A percentile compares a stretch with the other conserved stretches of the same genome.
Conservation (phyloP, 2,113 vertebrate genomes). For the Scytalopus superciliaris region DNA sequence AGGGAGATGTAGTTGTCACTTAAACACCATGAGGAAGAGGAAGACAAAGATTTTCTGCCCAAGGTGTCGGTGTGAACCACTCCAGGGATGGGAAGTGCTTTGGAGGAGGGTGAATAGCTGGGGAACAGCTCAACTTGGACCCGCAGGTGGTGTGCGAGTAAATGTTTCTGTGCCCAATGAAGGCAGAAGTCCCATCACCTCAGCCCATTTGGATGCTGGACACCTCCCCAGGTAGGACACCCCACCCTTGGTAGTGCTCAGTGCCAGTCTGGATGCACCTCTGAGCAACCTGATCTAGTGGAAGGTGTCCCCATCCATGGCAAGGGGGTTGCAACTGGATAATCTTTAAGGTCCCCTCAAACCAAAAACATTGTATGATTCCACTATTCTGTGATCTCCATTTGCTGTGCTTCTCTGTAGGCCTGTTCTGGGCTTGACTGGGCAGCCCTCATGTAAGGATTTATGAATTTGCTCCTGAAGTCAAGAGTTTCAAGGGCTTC, state of each 20-base stretch:
- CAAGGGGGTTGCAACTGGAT: background rate
- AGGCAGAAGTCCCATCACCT: background rate
- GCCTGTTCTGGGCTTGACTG: background rate
- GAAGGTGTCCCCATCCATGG: background rate
- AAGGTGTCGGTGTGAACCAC: background rate
- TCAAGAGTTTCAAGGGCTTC: background rate
- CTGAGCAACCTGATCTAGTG: background rate
- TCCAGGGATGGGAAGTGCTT: background rate
- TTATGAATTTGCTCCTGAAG: background rate
- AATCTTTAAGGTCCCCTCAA: background rate
- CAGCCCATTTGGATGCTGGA: rapidly evolving
- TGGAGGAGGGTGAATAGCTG: background rate
- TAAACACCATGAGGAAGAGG: background rate
- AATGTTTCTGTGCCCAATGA: background rate
- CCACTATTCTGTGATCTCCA: background rate
- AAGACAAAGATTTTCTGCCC: background rate
- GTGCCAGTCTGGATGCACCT: background rate
- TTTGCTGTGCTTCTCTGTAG: background rate
- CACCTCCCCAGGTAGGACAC: background rate
- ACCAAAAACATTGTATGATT: background rate
- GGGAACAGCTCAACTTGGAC: background rate
- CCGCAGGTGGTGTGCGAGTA: rapidly evolving
- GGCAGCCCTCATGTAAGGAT: too few relatives aligned
- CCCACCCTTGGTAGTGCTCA: background rate
- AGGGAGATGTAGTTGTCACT: background rate